A percentile compares a stretch with the other conserved stretches of the same genome.
These are phyloP conservation scores for Platalea minor DNA, from an alignment of 2,797 vertebrate genomes.

Conservation along the genomic window DNA sequence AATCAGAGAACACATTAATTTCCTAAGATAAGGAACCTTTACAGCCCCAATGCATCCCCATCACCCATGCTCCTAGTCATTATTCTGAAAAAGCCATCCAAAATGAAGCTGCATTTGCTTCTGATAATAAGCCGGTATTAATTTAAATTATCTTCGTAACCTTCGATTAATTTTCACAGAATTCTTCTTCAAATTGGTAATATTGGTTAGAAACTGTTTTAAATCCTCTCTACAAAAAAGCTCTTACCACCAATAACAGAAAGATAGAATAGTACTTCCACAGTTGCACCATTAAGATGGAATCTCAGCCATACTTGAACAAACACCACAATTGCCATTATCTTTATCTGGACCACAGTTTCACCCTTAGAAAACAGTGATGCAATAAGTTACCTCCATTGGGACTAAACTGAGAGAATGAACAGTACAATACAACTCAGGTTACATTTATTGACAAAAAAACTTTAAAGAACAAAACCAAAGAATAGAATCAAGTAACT, in stretches of 20 bases:
- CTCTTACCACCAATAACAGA: background rate
- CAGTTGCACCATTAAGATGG: background rate
- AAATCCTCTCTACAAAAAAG: background rate
- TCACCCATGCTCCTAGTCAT: background rate
- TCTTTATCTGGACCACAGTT: background rate
- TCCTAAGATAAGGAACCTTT: background rate
- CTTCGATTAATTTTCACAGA: background rate
- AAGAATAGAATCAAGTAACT: background rate
- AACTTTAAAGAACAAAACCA: background rate
- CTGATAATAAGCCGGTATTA: background rate
- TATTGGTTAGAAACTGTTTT: background rate
- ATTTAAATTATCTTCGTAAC: background rate
- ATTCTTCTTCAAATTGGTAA: background rate
- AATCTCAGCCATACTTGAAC: background rate
- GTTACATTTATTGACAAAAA: background rate
- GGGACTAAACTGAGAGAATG: background rate
- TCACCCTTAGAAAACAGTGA: background rate
- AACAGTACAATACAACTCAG: background rate
- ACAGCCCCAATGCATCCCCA: background rate
- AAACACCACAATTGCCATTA: background rate
- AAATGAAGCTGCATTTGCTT: background rate
- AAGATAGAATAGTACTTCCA: background rate
- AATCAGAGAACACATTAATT: background rate
- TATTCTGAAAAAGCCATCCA: background rate
- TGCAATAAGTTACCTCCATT: rapidly evolving